Percentiles rank a stretch among this genome's conserved stretches.
phyloP scores from a whole-genome alignment of 2,113 vertebrate genomes.

The Sebastes schlegelii region DNA sequence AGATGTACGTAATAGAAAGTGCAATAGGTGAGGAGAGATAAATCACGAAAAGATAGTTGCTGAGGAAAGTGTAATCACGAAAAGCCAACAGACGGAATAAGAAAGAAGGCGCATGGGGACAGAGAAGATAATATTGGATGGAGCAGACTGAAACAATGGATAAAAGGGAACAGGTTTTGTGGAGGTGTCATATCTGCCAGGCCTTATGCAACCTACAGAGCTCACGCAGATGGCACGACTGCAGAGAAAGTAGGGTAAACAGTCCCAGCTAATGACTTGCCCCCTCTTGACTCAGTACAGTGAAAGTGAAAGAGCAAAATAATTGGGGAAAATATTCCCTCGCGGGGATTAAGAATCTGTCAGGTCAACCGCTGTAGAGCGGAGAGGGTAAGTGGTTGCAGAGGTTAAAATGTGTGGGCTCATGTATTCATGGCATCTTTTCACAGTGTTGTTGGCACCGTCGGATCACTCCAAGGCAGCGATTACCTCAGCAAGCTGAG shows the following conservation, averaged over 20 bases:
- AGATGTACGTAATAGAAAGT: background rate
- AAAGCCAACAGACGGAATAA: constrained; percentile 5
- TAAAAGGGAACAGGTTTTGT: constrained; percentile 73
- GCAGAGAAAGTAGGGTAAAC: constrained; percentile 70
- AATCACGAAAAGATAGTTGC: constrained; percentile 1
- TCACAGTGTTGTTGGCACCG: constrained; percentile 29
- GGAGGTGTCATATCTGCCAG: constrained; percentile 74
- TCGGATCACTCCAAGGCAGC: constrained; percentile 5
- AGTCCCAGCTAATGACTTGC: constrained; percentile 58
- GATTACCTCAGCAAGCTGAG: constrained; percentile 42
- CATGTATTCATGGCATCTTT: constrained; percentile 28
- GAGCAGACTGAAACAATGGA: constrained; percentile 57
- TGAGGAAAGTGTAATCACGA: background rate
- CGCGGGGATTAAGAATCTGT: constrained; percentile 28
- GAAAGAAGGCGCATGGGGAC: background rate
- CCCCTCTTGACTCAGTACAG: constrained; percentile 61
- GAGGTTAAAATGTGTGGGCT: constrained; percentile 29
- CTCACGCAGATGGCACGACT: constrained; percentile 69
- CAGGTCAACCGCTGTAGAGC: constrained; percentile 46
- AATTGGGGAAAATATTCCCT: constrained; percentile 34
- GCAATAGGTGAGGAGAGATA: background rate
- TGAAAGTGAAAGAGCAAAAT: constrained; percentile 41
- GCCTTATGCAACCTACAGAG: constrained; percentile 73
- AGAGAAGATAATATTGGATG: constrained; percentile 39
- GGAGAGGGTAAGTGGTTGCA: constrained; percentile 19